phyloP scores from a whole-genome alignment of 2,113 vertebrate genomes.

The Suricata suricatta region DNA sequence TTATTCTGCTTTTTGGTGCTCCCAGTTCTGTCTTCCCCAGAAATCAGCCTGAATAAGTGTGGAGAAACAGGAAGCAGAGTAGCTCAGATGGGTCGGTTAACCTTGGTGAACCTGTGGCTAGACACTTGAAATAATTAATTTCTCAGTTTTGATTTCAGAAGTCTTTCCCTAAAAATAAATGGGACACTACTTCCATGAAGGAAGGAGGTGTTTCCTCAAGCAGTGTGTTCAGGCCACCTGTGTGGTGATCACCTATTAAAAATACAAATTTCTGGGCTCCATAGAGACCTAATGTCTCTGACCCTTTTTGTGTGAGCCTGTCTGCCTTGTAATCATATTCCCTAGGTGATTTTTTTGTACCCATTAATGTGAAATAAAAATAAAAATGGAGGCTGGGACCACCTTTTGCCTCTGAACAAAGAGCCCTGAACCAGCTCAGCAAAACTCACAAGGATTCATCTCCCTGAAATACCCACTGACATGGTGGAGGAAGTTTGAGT shows the following conservation, averaged over 20 bases:
- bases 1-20: background rate
- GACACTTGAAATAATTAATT: background rate
- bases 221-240: background rate
- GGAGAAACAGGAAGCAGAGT: background rate
- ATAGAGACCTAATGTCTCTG: accelerated
- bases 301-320: accelerated
- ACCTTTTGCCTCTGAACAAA: background rate
- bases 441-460: background rate
- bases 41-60: background rate
- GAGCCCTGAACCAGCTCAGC: background rate
- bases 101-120: background rate
- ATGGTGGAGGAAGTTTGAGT: background rate
- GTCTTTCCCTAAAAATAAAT: background rate
- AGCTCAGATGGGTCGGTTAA: background rate
- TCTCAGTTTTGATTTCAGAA: background rate
- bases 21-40: background rate
- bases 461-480: background rate
- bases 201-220: background rate
- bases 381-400: background rate
- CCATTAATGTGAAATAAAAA: background rate
- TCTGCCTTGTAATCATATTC: background rate
- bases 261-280: background rate
- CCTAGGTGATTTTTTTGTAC: background rate
- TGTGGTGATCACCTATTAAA: background rate
- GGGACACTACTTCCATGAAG: too few species aligned